These are phyloP conservation scores for Zalophus californianus DNA, from an alignment of 2,797 vertebrate genomes.

Conservation along the genomic window DNA sequence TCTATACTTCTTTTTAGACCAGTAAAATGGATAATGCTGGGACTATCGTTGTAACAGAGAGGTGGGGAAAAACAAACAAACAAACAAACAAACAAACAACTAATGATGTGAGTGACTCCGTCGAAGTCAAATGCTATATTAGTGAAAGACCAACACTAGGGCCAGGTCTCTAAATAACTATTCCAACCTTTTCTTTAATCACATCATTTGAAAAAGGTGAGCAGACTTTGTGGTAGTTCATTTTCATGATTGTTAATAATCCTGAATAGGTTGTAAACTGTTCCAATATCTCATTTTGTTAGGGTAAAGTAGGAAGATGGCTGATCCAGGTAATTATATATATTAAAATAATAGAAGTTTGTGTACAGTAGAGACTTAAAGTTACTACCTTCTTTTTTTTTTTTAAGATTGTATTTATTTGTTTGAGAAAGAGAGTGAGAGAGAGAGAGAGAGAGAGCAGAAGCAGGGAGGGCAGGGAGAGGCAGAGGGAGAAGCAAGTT, in stretches of 20 bases:
- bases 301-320: background rate
- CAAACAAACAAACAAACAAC: background rate
- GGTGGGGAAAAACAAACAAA: background rate
- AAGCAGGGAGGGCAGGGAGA: background rate
- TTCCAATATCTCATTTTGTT: background rate
- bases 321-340: background rate
- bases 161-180: background rate
- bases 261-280: background rate
- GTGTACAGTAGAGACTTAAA: background rate
- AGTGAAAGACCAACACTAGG: background rate
- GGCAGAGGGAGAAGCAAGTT: background rate
- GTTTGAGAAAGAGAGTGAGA: too few species aligned
- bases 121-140: background rate
- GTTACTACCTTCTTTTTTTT: background rate
- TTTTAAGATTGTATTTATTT: background rate
- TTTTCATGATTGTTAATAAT: background rate
- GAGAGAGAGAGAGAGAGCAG: background rate
- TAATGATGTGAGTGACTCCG: background rate
- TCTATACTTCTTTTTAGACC: background rate
- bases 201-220: background rate
- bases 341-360: constrained; percentile 33
- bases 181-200: background rate
- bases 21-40: background rate
- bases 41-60: background rate
- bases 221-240: background rate